Base-by-base conservation (phyloP, 2,888 invertebrate genomes). In the Ophonus ardosiacus region DNA sequence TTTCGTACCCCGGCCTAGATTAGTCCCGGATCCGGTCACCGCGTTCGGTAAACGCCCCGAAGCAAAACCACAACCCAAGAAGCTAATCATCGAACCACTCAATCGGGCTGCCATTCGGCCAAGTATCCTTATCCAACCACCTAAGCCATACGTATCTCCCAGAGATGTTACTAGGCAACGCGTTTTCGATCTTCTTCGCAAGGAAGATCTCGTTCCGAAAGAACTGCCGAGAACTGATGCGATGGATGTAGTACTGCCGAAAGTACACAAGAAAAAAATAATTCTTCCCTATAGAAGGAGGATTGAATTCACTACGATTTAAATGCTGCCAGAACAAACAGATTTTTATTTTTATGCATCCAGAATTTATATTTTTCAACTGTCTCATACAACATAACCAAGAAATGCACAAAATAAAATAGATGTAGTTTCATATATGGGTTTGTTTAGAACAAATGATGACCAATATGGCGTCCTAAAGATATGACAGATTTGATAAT, bases 21-120 rank as follows among this genome's bases (percentile, higher is more conserved):
- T 96, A 91, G 95, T 97, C 88, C 94, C 96, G 88, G 96, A 96
- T 90, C 97, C 97, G 87, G 94, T 96, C 91, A 97, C 97, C 88
- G 97, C 96, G 87, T 97, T 95, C 93, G 97, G 97, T 79, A 94
- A 94, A 86, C 94, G 94, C 88, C 90, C 92, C 87, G 88, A 85
- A 88, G 89, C 88, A 85, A 87, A 87, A 78, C 71, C 86, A 83
- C 78, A 86, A 88, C 87, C 88, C 43, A 89, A 90, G 88, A 87
- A 90, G 89, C 89, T 88, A 85, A 88, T 91, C 88, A 91, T 93
- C 88, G 92, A 93, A 78, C 93, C 94, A 31, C 92, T 93, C 87
- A 93, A 93, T 89, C 91, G 93, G 87, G 95, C 94, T 88, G 93
- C 93, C 90, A 95, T 95, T 89, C 92, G 92, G 91, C 92, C 93